These are phyloP conservation scores for Lamprologus sp. DNA, from an alignment of 2,113 vertebrate species.

Conservation along the genomic window DNA sequence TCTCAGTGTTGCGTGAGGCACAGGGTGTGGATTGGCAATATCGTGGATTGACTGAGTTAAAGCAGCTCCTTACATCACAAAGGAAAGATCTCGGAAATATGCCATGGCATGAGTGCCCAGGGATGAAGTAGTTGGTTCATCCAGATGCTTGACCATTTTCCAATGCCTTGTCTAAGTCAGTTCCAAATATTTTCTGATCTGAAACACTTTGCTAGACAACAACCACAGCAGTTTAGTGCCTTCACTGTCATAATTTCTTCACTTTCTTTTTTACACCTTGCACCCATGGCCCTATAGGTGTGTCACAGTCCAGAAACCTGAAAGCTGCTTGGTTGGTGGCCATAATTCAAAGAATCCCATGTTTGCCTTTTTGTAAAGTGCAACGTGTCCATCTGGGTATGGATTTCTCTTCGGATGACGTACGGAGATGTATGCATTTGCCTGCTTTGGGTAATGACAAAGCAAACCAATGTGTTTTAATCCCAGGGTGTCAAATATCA, in stretches of 20 bases:
- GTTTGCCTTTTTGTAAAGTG: background rate
- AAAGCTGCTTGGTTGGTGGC: background rate
- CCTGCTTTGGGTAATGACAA: background rate
- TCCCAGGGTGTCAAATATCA: background rate
- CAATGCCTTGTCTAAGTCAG: background rate
- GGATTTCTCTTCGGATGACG: accelerated
- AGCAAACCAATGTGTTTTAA: background rate
- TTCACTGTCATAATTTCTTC: background rate
- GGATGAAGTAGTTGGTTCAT: background rate
- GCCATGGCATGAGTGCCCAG: background rate
- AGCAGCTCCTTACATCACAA: background rate
- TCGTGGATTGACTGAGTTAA: background rate
- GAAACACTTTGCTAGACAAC: background rate
- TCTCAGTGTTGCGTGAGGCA: background rate
- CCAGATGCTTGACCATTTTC: background rate
- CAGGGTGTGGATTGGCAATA: constrained; percentile 6
- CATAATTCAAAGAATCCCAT: background rate
- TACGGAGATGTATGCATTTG: background rate
- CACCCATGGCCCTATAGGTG: background rate
- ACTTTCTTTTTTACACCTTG: background rate
- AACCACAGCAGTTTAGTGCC: background rate
- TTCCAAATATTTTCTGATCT: background rate
- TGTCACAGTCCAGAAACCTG: background rate
- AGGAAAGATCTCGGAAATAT: background rate
- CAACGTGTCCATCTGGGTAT: accelerated